Evolutionary conservation across 2,113 vertebrate species (phyloP).

Genomic region (Hassar affinis): DNA sequence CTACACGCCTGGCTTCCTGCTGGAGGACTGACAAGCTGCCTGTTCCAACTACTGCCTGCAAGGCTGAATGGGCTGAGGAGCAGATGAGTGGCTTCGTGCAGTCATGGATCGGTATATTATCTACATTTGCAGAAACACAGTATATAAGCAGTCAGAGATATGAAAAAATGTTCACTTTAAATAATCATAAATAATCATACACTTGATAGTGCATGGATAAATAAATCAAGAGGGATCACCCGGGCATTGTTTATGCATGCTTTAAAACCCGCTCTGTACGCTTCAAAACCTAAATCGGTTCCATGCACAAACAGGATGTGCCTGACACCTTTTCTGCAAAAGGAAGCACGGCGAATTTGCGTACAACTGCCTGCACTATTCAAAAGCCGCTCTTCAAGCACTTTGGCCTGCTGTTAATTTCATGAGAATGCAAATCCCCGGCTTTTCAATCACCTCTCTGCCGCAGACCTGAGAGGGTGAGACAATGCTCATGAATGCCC

Average conservation of each 20-base stretch:
- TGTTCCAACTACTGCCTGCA: constrained; percentile 1
- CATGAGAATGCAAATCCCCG: constrained; percentile 57
- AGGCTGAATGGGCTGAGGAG: constrained; percentile 24
- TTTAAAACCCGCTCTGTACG: too few species aligned
- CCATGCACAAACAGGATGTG: constrained; percentile 36
- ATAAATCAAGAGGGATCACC: not conserved
- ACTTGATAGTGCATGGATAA: constrained; percentile 1
- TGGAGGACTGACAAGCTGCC: constrained; percentile 38
- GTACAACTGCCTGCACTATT: constrained; percentile 34
- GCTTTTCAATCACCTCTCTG: constrained; percentile 52
- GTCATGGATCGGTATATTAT: not conserved
- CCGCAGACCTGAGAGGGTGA: constrained; percentile 49
- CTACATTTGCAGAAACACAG: not conserved
- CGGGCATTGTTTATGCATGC: not conserved
- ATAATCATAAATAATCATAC: constrained; percentile 18
- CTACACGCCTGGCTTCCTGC: constrained; percentile 47
- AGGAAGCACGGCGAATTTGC: constrained; percentile 22
- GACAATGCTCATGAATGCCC: constrained; percentile 53
- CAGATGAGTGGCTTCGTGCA: not conserved
- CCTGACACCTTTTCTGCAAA: constrained; percentile 36
- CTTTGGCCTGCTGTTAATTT: constrained; percentile 47
- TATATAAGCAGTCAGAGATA: not conserved
- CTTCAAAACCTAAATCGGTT: constrained; percentile 15
- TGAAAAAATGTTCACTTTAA: not conserved
- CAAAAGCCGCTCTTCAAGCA: constrained; percentile 44